A percentile compares a stretch with the other conserved stretches of the same genome.
Conservation (phyloP, 2,113 vertebrate species). For the Anhinga rufa region DNA sequence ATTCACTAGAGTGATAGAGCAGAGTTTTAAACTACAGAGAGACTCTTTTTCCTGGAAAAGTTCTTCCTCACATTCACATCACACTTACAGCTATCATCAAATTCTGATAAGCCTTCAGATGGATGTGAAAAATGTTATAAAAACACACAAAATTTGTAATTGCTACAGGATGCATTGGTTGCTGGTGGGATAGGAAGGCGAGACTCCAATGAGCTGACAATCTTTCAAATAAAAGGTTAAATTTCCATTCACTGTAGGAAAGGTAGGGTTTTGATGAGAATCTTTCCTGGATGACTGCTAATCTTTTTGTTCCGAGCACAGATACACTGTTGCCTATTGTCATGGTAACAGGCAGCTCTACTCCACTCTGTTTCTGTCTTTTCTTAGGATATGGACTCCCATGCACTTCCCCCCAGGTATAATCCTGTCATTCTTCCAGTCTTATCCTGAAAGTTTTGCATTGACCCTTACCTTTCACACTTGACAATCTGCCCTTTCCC, state of each 20-base stretch:
- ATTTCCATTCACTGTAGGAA: background rate
- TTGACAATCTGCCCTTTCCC: background rate
- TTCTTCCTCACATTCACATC: background rate
- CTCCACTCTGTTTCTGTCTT: background rate
- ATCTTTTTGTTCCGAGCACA: background rate
- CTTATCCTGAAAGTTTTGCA: background rate
- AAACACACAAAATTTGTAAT: background rate
- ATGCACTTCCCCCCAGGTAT: background rate
- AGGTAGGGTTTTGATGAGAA: background rate
- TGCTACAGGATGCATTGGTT: background rate
- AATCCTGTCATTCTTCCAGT: background rate
- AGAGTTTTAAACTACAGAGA: background rate
- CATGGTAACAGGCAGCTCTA: slow-evolving; percentile 36
- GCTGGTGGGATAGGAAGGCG: background rate
- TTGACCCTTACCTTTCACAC: background rate
- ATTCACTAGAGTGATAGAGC: background rate
- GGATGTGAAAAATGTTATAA: background rate
- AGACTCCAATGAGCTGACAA: background rate
- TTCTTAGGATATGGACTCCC: background rate
- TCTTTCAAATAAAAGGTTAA: background rate
- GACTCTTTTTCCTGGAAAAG: background rate
- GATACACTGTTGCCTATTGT: slow-evolving; percentile 23
- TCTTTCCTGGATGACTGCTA: slow-evolving; percentile 3
- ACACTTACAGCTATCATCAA: background rate
- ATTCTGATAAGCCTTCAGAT: background rate